Conservation (phyloP, 2,113 vertebrate species). For the Pteruthius melanotis region DNA sequence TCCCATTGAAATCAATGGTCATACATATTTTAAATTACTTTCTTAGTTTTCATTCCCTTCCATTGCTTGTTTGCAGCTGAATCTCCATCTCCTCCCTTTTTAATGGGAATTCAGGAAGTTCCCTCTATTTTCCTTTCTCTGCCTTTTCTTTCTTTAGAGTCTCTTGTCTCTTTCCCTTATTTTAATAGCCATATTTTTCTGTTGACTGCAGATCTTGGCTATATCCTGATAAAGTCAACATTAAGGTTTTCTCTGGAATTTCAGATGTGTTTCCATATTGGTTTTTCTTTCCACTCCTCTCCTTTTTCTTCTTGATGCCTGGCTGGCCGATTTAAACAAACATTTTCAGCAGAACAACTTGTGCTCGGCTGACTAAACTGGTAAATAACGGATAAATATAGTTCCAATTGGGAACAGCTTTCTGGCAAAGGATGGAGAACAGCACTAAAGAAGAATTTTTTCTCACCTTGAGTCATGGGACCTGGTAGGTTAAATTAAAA, state of each 20-base stretch:
- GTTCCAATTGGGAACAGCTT: slow-evolving; percentile 40
- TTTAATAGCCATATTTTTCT: neutral
- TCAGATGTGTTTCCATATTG: neutral
- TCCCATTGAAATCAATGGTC: neutral
- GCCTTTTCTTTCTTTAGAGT: neutral
- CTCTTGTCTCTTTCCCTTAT: neutral
- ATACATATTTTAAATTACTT: neutral
- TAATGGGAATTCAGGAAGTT: neutral
- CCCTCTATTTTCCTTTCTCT: neutral
- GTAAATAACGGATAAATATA: slow-evolving; percentile 57
- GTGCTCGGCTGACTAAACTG: slow-evolving; percentile 34
- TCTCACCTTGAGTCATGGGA: slow-evolving; percentile 47
- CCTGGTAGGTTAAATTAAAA: slow-evolving; percentile 2
- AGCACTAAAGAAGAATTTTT: neutral
- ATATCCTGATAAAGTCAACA: neutral
- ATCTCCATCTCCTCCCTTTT: neutral
- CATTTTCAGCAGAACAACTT: slow-evolving; percentile 41
- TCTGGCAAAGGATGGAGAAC: neutral
- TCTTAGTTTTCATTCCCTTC: neutral
- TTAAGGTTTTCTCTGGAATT: slow-evolving; percentile 4
- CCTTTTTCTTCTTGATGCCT: neutral
- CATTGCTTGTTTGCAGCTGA: neutral
- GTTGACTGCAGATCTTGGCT: neutral
- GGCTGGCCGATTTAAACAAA: slow-evolving; percentile 23
- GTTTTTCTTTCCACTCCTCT: neutral